Percentiles rank a stretch among this genome's conserved stretches.
phyloP scores from a whole-genome alignment of 2,888 invertebrate species.

The Trachelus tabidus region DNA sequence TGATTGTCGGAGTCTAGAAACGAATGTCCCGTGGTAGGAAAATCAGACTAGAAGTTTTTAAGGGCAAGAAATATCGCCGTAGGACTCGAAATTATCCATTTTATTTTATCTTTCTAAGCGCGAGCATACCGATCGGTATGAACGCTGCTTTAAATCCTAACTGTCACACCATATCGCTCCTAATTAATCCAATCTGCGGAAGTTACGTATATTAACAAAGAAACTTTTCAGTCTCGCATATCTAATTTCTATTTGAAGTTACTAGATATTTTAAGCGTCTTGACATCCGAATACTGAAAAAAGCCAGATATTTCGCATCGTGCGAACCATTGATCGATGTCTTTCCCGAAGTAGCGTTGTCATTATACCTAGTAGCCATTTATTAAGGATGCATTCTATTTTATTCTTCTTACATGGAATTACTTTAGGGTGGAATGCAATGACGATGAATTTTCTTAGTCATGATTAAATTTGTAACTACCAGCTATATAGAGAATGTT shows the following conservation, averaged over 20 bases:
- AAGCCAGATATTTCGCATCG: too few relatives aligned
- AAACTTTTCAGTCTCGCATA: too few relatives aligned
- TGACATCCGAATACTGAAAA: too few relatives aligned
- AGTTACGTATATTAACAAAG: too few relatives aligned
- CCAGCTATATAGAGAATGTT: neutral
- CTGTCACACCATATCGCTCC: neutral
- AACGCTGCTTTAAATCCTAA: neutral
- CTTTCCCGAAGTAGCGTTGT: too few relatives aligned
- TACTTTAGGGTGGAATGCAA: neutral
- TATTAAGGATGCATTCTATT: neutral
- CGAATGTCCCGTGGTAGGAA: neutral
- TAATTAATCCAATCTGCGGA: neutral
- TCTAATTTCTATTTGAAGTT: neutral
- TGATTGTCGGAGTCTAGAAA: neutral
- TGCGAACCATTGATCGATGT: too few relatives aligned
- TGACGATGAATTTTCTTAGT: neutral
- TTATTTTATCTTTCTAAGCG: neutral
- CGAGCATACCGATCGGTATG: neutral
- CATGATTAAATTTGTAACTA: neutral
- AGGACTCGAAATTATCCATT: neutral
- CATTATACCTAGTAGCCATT: neutral
- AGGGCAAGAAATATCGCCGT: neutral
- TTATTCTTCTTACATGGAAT: neutral
- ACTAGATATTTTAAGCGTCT: neutral
- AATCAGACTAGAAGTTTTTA: neutral